Evolutionary conservation across 2,888 invertebrate species (phyloP).

Genomic region (Helleia helle): DNA sequence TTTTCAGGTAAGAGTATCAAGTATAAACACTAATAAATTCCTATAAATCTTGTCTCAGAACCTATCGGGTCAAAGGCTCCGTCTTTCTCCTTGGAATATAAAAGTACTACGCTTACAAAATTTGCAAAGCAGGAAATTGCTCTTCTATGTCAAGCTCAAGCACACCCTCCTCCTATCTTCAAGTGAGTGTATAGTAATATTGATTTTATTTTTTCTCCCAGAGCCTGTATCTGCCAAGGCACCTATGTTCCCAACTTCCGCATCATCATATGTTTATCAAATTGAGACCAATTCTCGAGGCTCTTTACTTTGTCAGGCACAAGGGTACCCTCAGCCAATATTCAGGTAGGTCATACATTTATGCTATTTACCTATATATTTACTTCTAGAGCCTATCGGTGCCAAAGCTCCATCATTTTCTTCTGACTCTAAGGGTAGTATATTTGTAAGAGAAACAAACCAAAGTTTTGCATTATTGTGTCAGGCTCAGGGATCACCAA

Average conservation of each 20-base stretch:
- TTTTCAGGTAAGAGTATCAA: constrained; percentile 58
- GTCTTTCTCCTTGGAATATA: constrained; percentile 69
- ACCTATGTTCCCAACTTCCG: constrained; percentile 65
- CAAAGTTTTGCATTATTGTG: constrained; percentile 77
- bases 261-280: constrained; percentile 64
- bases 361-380: constrained; percentile 17
- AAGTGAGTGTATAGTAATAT: constrained; percentile 68
- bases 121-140: constrained; percentile 66
- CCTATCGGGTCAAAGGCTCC: constrained; percentile 76
- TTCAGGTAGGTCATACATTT: constrained; percentile 73
- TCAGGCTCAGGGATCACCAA: constrained; percentile 77
- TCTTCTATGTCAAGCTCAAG: constrained; percentile 80
- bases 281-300: constrained; percentile 49
- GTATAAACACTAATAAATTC: constrained; percentile 14
- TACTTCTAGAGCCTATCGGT: constrained; percentile 73
- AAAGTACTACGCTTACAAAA: constrained; percentile 75
- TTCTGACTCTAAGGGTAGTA: constrained; percentile 76
- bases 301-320: constrained; percentile 71
- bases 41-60: constrained; percentile 51
- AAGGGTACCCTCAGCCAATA: constrained; percentile 76
- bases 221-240: constrained; percentile 67
- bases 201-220: constrained; percentile 36
- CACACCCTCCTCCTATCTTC: constrained; percentile 78
- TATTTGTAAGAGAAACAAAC: constrained; percentile 71
- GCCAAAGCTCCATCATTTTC: constrained; percentile 77